Conservation (phyloP, 2,888 invertebrate genomes). For the Campoplex capitator region DNA sequence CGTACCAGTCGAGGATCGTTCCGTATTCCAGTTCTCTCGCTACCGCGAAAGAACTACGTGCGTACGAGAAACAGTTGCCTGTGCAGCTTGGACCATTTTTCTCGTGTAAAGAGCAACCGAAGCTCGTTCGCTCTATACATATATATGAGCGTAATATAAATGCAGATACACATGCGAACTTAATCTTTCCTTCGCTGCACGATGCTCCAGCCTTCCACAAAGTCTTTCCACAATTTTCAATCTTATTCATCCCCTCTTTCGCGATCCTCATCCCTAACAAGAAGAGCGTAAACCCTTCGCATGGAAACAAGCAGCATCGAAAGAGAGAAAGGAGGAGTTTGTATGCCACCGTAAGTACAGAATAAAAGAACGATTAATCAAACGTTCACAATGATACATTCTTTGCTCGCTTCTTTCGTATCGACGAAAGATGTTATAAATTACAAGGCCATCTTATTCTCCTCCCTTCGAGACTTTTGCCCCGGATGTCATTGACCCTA, state of each 20-base stretch:
- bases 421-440: slow-evolving; percentile 47
- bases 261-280: neutral
- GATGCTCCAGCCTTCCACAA: neutral
- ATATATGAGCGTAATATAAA: neutral
- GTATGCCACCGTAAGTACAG: slow-evolving; percentile 5
- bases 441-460: slow-evolving; percentile 22
- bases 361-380: slow-evolving; percentile 61
- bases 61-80: slow-evolving; percentile 18
- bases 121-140: neutral
- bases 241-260: slow-evolving; percentile 38
- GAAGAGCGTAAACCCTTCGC: slow-evolving; percentile 11
- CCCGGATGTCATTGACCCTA: slow-evolving; percentile 47
- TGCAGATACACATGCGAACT: slow-evolving; percentile 12
- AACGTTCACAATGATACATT: slow-evolving; percentile 63
- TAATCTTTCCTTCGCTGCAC: slow-evolving; percentile 1
- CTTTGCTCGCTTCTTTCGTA: neutral
- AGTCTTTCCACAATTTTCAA: slow-evolving; percentile 56
- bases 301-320: neutral
- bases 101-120: slow-evolving; percentile 6
- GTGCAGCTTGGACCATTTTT: slow-evolving; percentile 52
- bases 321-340: neutral
- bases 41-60: neutral
- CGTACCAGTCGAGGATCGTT: neutral
- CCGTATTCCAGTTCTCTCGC: slow-evolving; percentile 4
- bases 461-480: neutral